These are phyloP conservation scores for Calyptomena viridis DNA, from an alignment of 2,113 vertebrate species.

Conservation along the genomic window DNA sequence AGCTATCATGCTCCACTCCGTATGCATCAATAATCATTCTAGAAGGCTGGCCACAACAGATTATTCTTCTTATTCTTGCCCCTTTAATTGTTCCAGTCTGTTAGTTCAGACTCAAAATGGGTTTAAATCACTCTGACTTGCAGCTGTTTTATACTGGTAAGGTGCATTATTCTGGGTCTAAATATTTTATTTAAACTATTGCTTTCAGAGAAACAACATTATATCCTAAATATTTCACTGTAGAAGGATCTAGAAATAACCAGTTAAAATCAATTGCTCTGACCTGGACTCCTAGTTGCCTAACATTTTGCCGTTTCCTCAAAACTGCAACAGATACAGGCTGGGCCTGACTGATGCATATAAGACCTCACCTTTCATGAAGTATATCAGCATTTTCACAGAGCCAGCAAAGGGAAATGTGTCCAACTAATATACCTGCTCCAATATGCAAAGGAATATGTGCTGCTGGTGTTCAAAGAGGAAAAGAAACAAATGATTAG, in stretches of 20 bases:
- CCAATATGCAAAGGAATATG: background rate
- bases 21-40: background rate
- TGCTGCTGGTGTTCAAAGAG: background rate
- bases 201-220: background rate
- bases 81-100: background rate
- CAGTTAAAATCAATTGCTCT: background rate
- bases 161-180: background rate
- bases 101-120: background rate
- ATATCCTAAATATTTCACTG: background rate
- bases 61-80: background rate
- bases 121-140: background rate
- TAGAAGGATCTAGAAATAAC: background rate
- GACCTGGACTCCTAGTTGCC: background rate
- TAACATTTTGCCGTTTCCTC: background rate
- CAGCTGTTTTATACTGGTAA: background rate
- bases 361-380: background rate
- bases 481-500: background rate
- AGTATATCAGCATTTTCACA: background rate
- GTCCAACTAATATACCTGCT: background rate
- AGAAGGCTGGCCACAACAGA: background rate
- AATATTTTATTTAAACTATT: background rate
- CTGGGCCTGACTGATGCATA: background rate
- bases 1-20: fast-evolving
- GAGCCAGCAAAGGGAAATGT: background rate
- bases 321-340: background rate